Conservation (phyloP, 1,140 invertebrate genomes). For the Andricus grossulariae region DNA sequence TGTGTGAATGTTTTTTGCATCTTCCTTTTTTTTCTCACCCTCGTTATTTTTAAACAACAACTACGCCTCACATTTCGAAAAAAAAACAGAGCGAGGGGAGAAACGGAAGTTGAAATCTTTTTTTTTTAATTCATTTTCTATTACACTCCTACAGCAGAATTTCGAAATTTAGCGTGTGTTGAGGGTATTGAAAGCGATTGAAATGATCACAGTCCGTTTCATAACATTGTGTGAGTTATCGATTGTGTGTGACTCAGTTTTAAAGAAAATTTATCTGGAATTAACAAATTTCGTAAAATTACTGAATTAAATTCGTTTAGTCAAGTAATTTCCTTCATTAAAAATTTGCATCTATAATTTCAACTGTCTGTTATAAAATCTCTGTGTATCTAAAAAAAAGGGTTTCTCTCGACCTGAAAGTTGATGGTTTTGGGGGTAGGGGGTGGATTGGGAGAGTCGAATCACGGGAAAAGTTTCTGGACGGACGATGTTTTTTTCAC, state of each 20-base stretch:
- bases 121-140: constrained; percentile 43
- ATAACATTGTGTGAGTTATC: constrained; percentile 52
- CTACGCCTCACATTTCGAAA: neutral
- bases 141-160: constrained; percentile 38
- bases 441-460: constrained; percentile 12
- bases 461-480: constrained; percentile 8
- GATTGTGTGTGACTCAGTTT: constrained; percentile 33
- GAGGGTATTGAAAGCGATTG: constrained; percentile 64
- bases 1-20: neutral
- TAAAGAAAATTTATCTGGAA: constrained; percentile 19
- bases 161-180: constrained; percentile 45
- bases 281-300: constrained; percentile 8
- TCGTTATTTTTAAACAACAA: constrained; percentile 35
- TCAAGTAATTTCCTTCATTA: constrained; percentile 16
- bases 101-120: neutral
- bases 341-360: constrained; percentile 31
- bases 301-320: constrained; percentile 29
- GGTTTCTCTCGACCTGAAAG: constrained; percentile 13
- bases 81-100: neutral
- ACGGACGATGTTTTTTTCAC: neutral
- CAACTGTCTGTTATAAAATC: constrained; percentile 27
- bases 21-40: constrained; percentile 12
- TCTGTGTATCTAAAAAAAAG: constrained; percentile 14
- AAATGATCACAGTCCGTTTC: constrained; percentile 69
- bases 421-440: constrained; percentile 1